Evolutionary conservation across 2,888 invertebrate genomes (phyloP).

Genomic region (Thumatha senex): DNA sequence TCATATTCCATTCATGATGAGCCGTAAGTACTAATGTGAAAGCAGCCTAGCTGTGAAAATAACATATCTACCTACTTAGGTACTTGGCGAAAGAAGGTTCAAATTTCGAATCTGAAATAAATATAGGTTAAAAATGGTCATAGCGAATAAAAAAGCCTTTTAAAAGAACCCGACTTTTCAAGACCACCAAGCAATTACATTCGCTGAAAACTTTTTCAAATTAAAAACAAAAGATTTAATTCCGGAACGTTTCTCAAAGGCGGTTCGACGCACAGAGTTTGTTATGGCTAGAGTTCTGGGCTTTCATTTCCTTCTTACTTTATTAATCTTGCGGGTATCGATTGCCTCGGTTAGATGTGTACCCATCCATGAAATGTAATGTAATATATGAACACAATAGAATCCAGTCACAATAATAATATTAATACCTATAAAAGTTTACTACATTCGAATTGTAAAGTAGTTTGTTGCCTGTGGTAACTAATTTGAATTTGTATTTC

Average conservation of each 20-base stretch:
- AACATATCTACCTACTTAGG: no score
- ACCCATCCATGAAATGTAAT: slow-evolving; percentile 16
- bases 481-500: neutral
- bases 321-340: slow-evolving; percentile 8
- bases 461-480: neutral
- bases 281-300: slow-evolving; percentile 6
- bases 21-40: no score
- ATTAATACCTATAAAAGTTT: slow-evolving; percentile 28
- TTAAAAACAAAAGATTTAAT: no score
- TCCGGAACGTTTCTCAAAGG: neutral
- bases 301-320: slow-evolving; percentile 2
- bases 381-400: slow-evolving; percentile 16
- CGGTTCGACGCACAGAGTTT: neutral
- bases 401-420: slow-evolving; percentile 13
- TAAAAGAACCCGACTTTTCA: no score
- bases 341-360: slow-evolving; percentile 5
- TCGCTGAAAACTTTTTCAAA: no score
- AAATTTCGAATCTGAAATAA: no score
- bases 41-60: no score
- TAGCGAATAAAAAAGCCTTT: no score
- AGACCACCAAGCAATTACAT: no score
- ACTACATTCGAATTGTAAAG: slow-evolving; percentile 3
- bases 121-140: no score
- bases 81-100: no score
- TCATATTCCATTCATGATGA: no score